A percentile compares a stretch with the other conserved stretches of the same genome.
Evolutionary conservation across 2,797 vertebrate species (phyloP).

Genomic region (Centroberyx gerrardi): DNA sequence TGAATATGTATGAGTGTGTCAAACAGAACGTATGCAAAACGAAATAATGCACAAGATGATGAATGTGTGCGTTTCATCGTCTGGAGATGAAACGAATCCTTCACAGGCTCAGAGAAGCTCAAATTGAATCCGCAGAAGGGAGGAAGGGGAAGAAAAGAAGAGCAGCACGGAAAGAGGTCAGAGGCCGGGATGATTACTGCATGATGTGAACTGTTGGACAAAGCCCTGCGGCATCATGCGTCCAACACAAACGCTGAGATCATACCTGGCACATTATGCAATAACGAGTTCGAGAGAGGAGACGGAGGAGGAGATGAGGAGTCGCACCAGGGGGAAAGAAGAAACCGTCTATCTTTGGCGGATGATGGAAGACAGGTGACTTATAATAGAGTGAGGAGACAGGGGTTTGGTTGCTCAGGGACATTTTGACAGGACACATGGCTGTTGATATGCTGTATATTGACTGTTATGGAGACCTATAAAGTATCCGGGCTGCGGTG

Average conservation of each 20-base stretch:
- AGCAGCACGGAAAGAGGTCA: slow-evolving; percentile 50
- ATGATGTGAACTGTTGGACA: slow-evolving; percentile 36
- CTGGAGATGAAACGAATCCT: slow-evolving; percentile 9
- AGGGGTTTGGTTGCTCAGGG: neutral
- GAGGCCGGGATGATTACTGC: slow-evolving; percentile 51
- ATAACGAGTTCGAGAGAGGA: slow-evolving; percentile 21
- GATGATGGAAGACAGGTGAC: slow-evolving; percentile 42
- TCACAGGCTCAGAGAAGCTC: slow-evolving; percentile 20
- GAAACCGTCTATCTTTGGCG: slow-evolving; percentile 15
- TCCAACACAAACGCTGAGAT: slow-evolving; percentile 62
- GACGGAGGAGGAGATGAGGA: neutral
- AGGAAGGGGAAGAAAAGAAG: slow-evolving; percentile 25
- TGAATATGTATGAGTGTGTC: neutral
- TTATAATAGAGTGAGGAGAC: neutral
- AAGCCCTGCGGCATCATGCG: slow-evolving; percentile 30
- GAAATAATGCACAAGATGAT: neutral
- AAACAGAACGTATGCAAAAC: neutral
- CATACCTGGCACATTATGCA: slow-evolving; percentile 56
- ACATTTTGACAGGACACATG: slow-evolving; percentile 35
- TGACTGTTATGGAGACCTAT: slow-evolving; percentile 18
- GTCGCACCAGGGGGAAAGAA: neutral
- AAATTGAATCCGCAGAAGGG: slow-evolving; percentile 31
- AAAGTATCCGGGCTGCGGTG: neutral
- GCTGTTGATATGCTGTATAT: slow-evolving; percentile 10
- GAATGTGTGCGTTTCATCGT: slow-evolving; percentile 1